Conservation (phyloP, 2,797 vertebrate species). For the Vespertilio murinus region DNA sequence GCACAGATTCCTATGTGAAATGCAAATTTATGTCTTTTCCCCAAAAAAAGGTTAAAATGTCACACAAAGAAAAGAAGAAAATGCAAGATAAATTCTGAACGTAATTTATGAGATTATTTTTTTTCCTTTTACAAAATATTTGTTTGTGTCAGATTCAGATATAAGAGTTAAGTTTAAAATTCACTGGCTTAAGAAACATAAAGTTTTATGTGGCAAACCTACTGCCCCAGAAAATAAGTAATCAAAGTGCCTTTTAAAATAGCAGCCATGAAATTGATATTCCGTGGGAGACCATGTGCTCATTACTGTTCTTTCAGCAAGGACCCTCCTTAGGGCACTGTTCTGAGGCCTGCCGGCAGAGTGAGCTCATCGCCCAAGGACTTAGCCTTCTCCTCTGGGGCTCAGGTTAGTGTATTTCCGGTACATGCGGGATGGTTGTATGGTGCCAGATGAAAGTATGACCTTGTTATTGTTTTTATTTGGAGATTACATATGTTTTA, state of each 20-base stretch:
- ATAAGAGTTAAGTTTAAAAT: conserved; percentile 46
- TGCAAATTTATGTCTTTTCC: not conserved
- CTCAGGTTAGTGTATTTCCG: not conserved
- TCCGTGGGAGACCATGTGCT: not conserved
- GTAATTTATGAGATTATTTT: not conserved
- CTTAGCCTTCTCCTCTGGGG: not conserved
- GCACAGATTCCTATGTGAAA: not conserved
- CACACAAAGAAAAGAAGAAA: not conserved
- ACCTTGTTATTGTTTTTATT: not conserved
- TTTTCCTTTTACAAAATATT: not conserved
- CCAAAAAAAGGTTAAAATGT: not conserved
- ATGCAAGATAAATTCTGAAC: conserved; percentile 5
- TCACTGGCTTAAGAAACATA: conserved; percentile 22
- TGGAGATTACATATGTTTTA: not conserved
- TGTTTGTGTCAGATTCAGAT: conserved; percentile 10
- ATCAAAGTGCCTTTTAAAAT: conserved; percentile 44
- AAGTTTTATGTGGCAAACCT: not conserved
- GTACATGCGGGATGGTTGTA: not conserved
- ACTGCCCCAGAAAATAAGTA: not conserved
- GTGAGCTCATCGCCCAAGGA: not conserved
- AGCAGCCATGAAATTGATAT: conserved; percentile 2
- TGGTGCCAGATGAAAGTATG: not conserved
- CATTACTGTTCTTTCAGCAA: not conserved
- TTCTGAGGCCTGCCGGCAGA: not conserved
- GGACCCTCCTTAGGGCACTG: not conserved